Evolutionary conservation across 1,140 invertebrate genomes (phyloP).

Genomic region (Muscidifurax raptorellus): DNA sequence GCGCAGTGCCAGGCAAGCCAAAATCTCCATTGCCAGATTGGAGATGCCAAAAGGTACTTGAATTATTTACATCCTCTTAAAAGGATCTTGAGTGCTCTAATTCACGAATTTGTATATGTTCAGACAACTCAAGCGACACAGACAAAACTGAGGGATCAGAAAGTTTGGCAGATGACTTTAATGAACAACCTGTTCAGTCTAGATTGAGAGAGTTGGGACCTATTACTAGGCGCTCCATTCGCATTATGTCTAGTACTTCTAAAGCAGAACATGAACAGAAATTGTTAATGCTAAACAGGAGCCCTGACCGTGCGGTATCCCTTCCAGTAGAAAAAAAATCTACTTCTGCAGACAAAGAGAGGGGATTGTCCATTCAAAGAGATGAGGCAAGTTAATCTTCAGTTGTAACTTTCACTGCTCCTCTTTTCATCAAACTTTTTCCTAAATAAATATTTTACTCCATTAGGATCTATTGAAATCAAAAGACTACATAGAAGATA

Average conservation of each 20-base stretch:
- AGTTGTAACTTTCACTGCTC: not conserved
- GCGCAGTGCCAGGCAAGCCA: constrained; percentile 59
- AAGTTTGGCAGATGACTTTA: constrained; percentile 54
- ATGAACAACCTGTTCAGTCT: constrained; percentile 60
- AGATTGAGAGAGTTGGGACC: constrained; percentile 60
- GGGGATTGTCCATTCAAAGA: constrained; percentile 68
- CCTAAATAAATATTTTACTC: constrained; percentile 31
- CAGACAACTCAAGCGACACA: constrained; percentile 60
- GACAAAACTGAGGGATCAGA: constrained; percentile 53
- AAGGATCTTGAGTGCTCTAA: not conserved
- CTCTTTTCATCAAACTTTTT: constrained; percentile 24
- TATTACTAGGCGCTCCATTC: constrained; percentile 63
- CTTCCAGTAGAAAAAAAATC: constrained; percentile 67
- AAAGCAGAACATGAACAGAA: constrained; percentile 64
- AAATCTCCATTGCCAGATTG: constrained; percentile 61
- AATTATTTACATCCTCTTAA: not conserved
- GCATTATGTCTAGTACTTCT: constrained; percentile 57
- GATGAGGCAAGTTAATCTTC: constrained; percentile 60
- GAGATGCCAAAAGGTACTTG: constrained; percentile 59
- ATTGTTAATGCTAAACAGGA: constrained; percentile 56
- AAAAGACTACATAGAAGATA: constrained; percentile 56
- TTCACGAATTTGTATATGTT: not conserved
- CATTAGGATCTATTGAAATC: constrained; percentile 60
- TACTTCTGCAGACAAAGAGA: constrained; percentile 62
- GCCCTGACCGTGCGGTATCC: constrained; percentile 67